Base-by-base conservation (phyloP, 2,797 vertebrate genomes). In the Anisognathus igniventris region DNA sequence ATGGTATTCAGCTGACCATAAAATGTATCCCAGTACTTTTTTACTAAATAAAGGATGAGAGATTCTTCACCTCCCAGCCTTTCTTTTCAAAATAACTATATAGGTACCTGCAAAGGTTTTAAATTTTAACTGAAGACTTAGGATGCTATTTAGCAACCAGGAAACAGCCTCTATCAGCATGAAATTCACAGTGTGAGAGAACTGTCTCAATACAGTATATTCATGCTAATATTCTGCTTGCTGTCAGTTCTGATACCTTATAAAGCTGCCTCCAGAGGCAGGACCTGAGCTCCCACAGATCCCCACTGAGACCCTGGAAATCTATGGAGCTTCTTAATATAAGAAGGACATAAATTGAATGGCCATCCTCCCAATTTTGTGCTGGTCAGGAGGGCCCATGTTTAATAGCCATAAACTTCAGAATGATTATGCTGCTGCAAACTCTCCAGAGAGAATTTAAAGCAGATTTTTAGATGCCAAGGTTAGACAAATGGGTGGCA, bases 121-220 rank as follows among this genome's bases (percentile, higher is more conserved):
- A 92, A 75, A 94, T 89, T 81, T 88, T 83, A 93, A 83, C 86
- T 47, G 91, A 92, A 91, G 80, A 75, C 80, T 90, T 88, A 88
- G 93, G 88, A 96, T 94, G 86, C 81, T 95, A 95, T 96, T 96
- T 97, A 93, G 95, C 81, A 96, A 88, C 68, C 91, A 86, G 87
- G 81, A 93, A 96, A 77, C 92, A 96, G 81, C 82, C 78, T 96
- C 90, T 92, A 87, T 91, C 91, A 94, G 93, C 91, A 48, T 90
- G 88, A 96, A 92, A 93, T 84, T 90, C 92, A 92, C 92, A 95
- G 95, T 93, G 37, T 93, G 96, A 95, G 65, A 92, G 78, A 93
- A 86, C 86, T 75, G 71, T 83, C 89, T 93, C 89, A 80, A 86
- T 91, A 88, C 77, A 57, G 88, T 67, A 58, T 76, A 65, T 84